Base-by-base conservation (phyloP, 2,113 vertebrate genomes). In the Empidonax alnorum region DNA sequence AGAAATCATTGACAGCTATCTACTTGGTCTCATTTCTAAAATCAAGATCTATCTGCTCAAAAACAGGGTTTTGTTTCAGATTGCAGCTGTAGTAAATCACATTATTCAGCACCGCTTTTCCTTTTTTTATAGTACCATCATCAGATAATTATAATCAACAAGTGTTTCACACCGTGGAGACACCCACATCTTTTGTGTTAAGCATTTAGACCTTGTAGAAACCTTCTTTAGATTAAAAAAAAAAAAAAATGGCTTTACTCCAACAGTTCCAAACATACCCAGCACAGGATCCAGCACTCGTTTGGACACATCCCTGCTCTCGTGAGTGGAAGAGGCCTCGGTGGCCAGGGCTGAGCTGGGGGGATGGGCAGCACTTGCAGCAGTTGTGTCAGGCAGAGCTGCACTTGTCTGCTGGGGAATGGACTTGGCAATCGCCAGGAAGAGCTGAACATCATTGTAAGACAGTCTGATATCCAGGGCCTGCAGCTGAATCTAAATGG, bases 401-500 rank as follows among this genome's bases (percentile, higher is more conserved):
- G 96, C 82, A 16, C 93, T 89, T 0, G 98, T 98, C 96, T 98
- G 98, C 1, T 96, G 97, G 16, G 99, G 99, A 92, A 99, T 98
- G 59, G 99, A 99, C 89, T 99, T 99, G 17, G 99, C 99, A 41
- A 99, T 99, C 4, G 99, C 99, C 96, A 99, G 76, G 93, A 99
- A 99, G 9, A 99, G 98, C 52, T 99, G 99, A 50, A 99, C 99
- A 82, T 99, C 99, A 4, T 99, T 99, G 97, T 99, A 99, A 77
- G 99, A 99, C 63, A 99, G 98, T 42, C 99, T 98, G 94, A 99
- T 99, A 94, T 99, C 98, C 96, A 99, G 96, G 31, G 98, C 98
- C 88, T 99, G 99, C 94, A 99, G 98, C 55, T 99, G 99, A 96
- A 99, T 98, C 99, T 99, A 97, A 65, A 78, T 6, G 31, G 78